Conservation (phyloP, 2,113 vertebrate genomes). For the Austrofundulus limnaeus region DNA sequence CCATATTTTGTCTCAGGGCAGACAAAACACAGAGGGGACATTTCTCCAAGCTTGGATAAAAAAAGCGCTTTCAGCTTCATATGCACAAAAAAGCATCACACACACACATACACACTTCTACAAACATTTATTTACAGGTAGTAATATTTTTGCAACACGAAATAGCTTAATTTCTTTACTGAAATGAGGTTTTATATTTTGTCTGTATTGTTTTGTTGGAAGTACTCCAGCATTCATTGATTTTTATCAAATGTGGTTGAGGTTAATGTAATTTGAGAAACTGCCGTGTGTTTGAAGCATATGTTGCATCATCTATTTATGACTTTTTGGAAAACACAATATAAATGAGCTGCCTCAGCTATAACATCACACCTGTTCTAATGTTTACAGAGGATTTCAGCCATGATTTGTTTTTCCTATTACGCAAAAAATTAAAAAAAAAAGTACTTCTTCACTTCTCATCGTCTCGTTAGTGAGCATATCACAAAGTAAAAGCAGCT, state of each 20-base stretch:
- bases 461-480: slow-evolving; percentile 46
- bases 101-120: neutral
- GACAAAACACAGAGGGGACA: slow-evolving; percentile 15
- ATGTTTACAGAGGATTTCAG: neutral
- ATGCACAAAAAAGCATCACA: neutral
- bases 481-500: slow-evolving; percentile 29
- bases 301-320: neutral
- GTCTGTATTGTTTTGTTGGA: too few species aligned
- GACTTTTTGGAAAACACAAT: neutral
- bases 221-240: too few species aligned
- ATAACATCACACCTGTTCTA: neutral
- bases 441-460: slow-evolving; percentile 12
- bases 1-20: slow-evolving; percentile 24
- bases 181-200: too few species aligned
- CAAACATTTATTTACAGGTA: neutral
- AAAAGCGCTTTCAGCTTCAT: slow-evolving; percentile 23
- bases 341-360: neutral
- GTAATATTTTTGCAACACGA: neutral
- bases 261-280: too few species aligned
- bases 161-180: neutral
- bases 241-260: too few species aligned
- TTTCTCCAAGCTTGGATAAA: slow-evolving; percentile 21
- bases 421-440: slow-evolving; percentile 51
- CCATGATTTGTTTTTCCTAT: neutral
- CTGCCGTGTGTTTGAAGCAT: too few species aligned